Evolutionary conservation across 2,113 vertebrate species (phyloP).

Genomic region (Megatriorchis doriae): DNA sequence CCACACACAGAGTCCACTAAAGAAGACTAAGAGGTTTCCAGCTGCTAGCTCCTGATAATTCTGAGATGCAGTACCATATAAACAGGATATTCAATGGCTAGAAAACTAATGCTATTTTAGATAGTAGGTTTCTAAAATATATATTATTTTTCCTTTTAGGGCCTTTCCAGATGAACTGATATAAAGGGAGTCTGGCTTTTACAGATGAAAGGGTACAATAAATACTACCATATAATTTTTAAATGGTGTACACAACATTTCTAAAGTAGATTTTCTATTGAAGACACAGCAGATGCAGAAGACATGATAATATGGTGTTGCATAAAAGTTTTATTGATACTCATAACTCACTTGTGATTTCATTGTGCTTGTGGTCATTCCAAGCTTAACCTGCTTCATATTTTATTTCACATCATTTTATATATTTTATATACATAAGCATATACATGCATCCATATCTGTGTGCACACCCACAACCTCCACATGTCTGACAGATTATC

Average conservation of each 20-base stretch:
- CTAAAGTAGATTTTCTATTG: conserved; percentile 29
- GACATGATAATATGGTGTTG: conserved; percentile 28
- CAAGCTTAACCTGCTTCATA: conserved; percentile 17
- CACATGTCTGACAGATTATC: not conserved
- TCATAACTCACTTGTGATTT: conserved; percentile 51
- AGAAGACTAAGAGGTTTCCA: not conserved
- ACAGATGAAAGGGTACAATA: conserved; percentile 28
- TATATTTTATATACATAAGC: not conserved
- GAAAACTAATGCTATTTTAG: not conserved
- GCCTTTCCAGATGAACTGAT: conserved; percentile 1
- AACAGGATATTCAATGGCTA: not conserved
- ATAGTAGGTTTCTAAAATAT: not conserved
- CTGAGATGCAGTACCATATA: not conserved
- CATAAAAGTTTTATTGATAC: conserved; percentile 58
- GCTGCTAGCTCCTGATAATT: not conserved
- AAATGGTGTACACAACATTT: conserved; percentile 32
- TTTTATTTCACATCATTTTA: conserved; percentile 19
- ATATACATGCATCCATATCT: not conserved
- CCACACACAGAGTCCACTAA: not conserved
- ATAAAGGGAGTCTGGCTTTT: conserved; percentile 2
- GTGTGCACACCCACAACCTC: not conserved
- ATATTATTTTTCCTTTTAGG: conserved; percentile 14
- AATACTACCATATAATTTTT: conserved; percentile 15
- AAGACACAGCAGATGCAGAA: conserved; percentile 28
- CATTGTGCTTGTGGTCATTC: conserved; percentile 56